A percentile compares a stretch with the other conserved stretches of the same genome.
Evolutionary conservation across 2,113 vertebrate species (phyloP).

Genomic region (Xyrauchen texanus): DNA sequence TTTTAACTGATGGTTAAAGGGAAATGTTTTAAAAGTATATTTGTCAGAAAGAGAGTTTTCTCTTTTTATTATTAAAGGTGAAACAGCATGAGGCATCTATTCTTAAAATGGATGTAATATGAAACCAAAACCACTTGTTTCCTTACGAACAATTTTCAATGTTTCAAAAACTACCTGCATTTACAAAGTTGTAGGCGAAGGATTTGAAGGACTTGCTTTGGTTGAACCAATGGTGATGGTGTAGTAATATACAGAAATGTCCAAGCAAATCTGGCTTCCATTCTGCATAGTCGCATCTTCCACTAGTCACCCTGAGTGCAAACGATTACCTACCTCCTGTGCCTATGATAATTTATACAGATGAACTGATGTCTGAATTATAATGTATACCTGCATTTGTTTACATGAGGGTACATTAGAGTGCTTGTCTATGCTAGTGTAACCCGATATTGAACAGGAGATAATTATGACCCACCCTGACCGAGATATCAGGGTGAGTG

Average conservation of each 20-base stretch:
- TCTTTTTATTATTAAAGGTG: too few relatives aligned
- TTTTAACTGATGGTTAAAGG: conserved; percentile 3
- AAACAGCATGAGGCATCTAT: background rate
- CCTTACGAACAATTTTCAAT: background rate
- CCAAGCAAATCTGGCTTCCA: background rate
- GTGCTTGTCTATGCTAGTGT: conserved; percentile 3
- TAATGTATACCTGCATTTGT: conserved; percentile 10
- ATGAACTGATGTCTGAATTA: conserved; percentile 38
- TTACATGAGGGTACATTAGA: background rate
- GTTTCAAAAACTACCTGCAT: conserved; percentile 12
- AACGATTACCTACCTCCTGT: conserved; percentile 51
- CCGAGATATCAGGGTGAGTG: conserved; percentile 7
- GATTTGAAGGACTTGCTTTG: background rate
- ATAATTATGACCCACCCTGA: conserved; percentile 7
- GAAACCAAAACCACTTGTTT: conserved; percentile 10
- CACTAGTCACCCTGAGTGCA: conserved; percentile 15
- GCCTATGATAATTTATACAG: conserved; percentile 35
- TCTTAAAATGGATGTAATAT: background rate
- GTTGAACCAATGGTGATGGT: background rate
- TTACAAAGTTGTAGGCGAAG: background rate
- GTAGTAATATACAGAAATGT: too few relatives aligned
- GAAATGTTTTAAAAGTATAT: background rate
- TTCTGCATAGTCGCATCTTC: conserved; percentile 4
- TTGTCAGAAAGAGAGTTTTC: background rate
- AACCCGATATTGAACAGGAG: background rate